Base-by-base conservation (phyloP, 2,797 vertebrate species). In the Melanotaenia maccullochi region DNA sequence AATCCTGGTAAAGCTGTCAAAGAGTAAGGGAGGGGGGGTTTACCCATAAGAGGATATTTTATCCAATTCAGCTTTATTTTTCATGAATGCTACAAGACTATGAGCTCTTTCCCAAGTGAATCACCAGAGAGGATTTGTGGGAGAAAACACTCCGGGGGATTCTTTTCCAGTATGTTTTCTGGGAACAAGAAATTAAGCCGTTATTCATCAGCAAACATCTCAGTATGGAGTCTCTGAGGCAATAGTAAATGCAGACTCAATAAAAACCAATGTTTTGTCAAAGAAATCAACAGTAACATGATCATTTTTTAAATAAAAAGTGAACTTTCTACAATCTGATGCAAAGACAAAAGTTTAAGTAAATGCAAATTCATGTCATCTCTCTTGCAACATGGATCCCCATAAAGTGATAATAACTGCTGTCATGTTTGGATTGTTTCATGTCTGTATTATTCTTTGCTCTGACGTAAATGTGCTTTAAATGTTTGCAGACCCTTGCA, bases 161-260 rank as follows among this genome's bases (percentile, higher is more conserved):
- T 81, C 20, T 79, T 75, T 80, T 81, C 78, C 67, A 66, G 60
- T 44, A 13, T 66, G 25, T 69, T 83, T 35, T 70, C 54, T 73
- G 76, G 49, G 61, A 77, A 87, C 47, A 75, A 69, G 65, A 58
- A 67, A 58, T 38, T 1, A 69, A 63, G 62, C 42, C 24, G 20
- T 78, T 79, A 73, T 65, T 82, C 64, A 63, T 83, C 72, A 79
- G 73, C 78, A 84, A 89, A 81, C 71, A 85, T 78, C 28, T 24
- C 62, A 63, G 44, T 22, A 69, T 75, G 55, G 62, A 16, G 51
- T 12, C 71, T 75, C 16, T 22, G 8, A 51, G 35, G 65, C 20
- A 65, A 44, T 1, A 62, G 52, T 55, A 72, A 78, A 83, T 32
- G 38, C 54, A n/a, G 51, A 60, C 58, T 52, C 74, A 12, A 80